Evolutionary conservation across 2,113 vertebrate species (phyloP).

Genomic region (Poecilia latipinna): DNA sequence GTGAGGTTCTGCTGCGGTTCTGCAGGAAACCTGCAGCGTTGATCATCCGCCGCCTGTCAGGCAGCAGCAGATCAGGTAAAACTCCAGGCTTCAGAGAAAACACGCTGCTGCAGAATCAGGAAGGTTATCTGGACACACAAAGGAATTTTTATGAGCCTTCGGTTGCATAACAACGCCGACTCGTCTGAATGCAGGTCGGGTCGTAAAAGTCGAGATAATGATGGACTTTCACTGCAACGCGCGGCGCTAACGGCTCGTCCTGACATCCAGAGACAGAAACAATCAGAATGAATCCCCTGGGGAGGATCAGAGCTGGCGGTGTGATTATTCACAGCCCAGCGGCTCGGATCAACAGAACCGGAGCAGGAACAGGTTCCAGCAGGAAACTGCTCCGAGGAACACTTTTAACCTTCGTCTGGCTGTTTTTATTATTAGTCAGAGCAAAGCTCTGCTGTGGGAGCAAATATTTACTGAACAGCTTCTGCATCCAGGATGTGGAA

Average conservation of each 20-base stretch:
- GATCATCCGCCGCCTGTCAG: too few relatives aligned
- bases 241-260: too few relatives aligned
- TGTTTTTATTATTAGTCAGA: neutral
- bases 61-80: constrained; percentile 51
- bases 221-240: neutral
- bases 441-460: neutral
- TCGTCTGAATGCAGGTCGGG: neutral
- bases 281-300: too few relatives aligned
- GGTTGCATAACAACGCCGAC: neutral
- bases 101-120: neutral
- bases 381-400: neutral
- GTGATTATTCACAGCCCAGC: too few relatives aligned
- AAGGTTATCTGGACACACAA: neutral
- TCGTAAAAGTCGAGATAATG: neutral
- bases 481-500: constrained; percentile 3
- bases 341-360: neutral
- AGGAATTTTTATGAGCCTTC: neutral
- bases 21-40: too few relatives aligned
- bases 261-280: too few relatives aligned
- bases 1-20: too few relatives aligned
- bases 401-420: neutral
- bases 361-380: neutral
- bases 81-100: constrained; percentile 21
- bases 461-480: neutral
- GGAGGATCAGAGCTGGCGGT: too few relatives aligned